These are phyloP conservation scores for Ramphastos sulfuratus DNA, from an alignment of 2,113 vertebrate genomes.

Conservation along the genomic window DNA sequence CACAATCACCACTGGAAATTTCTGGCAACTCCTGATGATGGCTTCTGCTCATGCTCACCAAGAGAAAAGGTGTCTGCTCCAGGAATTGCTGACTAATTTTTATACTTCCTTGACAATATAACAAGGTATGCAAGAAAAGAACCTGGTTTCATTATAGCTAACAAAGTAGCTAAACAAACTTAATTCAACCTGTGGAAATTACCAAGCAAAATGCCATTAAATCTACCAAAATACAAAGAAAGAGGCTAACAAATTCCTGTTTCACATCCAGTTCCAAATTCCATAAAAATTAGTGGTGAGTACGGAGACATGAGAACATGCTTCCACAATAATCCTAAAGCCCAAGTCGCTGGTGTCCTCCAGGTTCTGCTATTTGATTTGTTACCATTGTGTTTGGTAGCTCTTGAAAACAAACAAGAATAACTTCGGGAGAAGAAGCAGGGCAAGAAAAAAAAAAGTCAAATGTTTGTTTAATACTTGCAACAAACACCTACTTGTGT, in stretches of 20 bases:
- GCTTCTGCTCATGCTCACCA: not conserved
- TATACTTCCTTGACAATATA: not conserved
- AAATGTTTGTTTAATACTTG: not conserved
- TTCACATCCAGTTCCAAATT: not conserved
- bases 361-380: not conserved
- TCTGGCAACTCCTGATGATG: not conserved
- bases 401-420: not conserved
- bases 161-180: not conserved
- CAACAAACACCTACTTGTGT: not conserved
- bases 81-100: not conserved
- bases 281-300: not conserved
- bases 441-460: no score
- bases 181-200: not conserved
- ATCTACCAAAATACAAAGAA: not conserved
- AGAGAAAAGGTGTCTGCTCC: not conserved
- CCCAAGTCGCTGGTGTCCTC: not conserved
- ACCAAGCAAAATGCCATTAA: not conserved
- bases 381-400: not conserved
- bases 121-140: not conserved
- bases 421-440: not conserved
- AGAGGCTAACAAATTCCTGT: not conserved
- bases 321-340: not conserved
- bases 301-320: accelerated
- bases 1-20: not conserved
- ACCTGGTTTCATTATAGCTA: not conserved